phyloP scores from a whole-genome alignment of 1,140 invertebrate species.

The Lanistes nyassanus region DNA sequence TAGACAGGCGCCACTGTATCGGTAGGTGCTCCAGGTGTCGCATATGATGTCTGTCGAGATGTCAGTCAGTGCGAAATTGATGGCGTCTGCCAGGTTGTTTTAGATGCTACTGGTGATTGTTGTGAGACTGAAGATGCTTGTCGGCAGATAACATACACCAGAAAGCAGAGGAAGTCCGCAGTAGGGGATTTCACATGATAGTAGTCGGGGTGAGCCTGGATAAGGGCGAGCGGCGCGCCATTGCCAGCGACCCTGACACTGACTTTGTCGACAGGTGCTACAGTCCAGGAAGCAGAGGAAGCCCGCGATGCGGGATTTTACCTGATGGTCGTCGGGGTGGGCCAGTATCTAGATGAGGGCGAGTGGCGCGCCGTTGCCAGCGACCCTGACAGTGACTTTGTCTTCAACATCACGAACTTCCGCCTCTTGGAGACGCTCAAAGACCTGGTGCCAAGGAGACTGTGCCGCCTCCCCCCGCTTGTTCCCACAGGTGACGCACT shows the following conservation, averaged over 20 bases:
- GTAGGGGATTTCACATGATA: constrained; percentile 51
- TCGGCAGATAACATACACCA: constrained; percentile 34
- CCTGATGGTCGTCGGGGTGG: constrained; percentile 59
- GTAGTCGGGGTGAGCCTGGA: constrained; percentile 59
- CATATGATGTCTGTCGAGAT: no score
- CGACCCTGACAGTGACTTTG: constrained; percentile 48
- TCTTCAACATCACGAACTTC: constrained; percentile 46
- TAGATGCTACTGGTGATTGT: no score
- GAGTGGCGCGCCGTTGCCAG: constrained; percentile 56
- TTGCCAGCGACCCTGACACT: constrained; percentile 54
- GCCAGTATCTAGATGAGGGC: constrained; percentile 45
- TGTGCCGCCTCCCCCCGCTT: constrained; percentile 35
- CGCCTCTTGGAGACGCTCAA: constrained; percentile 19
- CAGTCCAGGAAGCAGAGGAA: constrained; percentile 43
- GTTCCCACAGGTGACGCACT: background rate
- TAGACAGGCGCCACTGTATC: no score
- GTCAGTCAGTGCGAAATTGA: no score
- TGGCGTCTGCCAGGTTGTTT: no score
- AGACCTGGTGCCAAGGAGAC: constrained; percentile 17
- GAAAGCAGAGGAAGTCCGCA: constrained; percentile 47
- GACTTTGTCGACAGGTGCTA: constrained; percentile 39
- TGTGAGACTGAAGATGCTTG: no score
- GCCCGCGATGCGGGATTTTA: constrained; percentile 49
- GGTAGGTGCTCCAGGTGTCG: no score
- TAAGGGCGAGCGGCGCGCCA: constrained; percentile 47